A percentile compares a stretch with the other conserved stretches of the same genome.
Evolutionary conservation across 2,797 vertebrate genomes (phyloP).

Genomic region (Gallinago nigripennis): DNA sequence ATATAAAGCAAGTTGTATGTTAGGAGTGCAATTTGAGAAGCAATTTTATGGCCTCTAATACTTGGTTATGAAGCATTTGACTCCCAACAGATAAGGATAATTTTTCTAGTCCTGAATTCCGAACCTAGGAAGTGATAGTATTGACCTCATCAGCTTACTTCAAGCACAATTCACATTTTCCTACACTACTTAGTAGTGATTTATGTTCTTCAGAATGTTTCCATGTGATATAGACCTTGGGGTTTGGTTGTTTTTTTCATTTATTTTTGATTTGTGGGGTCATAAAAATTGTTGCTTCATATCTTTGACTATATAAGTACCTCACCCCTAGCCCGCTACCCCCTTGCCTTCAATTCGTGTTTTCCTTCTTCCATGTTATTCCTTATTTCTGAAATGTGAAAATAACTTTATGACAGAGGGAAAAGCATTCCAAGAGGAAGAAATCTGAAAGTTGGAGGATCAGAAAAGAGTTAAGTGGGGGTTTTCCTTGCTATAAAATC

Average conservation of each 20-base stretch:
- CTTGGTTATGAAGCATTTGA: conserved; percentile 37
- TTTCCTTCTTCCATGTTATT: not conserved
- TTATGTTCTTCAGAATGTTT: not conserved
- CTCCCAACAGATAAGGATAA: conserved; percentile 33
- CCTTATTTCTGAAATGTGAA: not conserved
- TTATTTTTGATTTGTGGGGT: not conserved
- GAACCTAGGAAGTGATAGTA: conserved; percentile 18
- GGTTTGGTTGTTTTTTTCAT: not conserved
- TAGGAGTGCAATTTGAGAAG: conserved; percentile 31
- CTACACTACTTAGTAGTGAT: not conserved
- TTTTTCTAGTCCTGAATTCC: conserved; percentile 56
- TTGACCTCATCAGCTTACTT: conserved; percentile 38
- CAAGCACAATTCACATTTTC: conserved; percentile 34
- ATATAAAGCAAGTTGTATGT: not conserved
- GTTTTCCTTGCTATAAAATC: conserved; percentile 15
- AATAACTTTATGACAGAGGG: not conserved
- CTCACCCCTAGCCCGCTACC: not conserved
- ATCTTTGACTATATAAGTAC: not conserved
- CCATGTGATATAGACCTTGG: not conserved
- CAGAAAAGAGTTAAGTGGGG: conserved; percentile 3
- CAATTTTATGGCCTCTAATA: conserved; percentile 11
- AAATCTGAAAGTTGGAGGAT: not conserved
- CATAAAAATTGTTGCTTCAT: not conserved
- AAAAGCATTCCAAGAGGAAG: not conserved
- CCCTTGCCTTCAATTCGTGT: not conserved